Conservation (phyloP, 2,888 invertebrate species). For the Acronicta psi region DNA sequence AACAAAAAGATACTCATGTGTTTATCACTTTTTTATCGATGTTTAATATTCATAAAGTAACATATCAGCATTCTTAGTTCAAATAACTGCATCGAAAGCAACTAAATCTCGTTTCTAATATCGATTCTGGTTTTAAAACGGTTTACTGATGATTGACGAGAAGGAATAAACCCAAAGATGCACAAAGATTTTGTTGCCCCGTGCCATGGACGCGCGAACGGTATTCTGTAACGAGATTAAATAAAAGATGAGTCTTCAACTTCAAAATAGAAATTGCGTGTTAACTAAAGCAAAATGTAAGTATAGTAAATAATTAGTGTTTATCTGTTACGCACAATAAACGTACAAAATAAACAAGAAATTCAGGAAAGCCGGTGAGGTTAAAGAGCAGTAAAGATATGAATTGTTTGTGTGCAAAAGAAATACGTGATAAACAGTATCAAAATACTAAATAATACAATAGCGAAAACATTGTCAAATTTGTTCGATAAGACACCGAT, state of each 20-base stretch:
- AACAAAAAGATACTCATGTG: neutral
- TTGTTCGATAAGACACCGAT: constrained; percentile 6
- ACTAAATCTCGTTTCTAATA: constrained; percentile 7
- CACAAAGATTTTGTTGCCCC: too few species aligned
- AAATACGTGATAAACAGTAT: constrained; percentile 27
- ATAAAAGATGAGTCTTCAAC: too few species aligned
- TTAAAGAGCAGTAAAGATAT: constrained; percentile 29
- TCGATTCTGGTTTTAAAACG: constrained; percentile 11
- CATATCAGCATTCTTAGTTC: constrained; percentile 30
- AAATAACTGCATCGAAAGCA: constrained; percentile 23
- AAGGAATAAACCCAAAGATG: constrained; percentile 1
- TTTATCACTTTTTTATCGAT: constrained; percentile 2
- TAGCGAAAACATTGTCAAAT: constrained; percentile 18
- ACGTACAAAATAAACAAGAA: constrained; percentile 16
- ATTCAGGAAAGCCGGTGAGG: constrained; percentile 23
- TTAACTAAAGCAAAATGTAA: too few species aligned
- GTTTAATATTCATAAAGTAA: constrained; percentile 21
- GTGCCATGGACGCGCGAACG: constrained; percentile 5
- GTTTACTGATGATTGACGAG: constrained; percentile 18
- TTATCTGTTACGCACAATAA: constrained; percentile 11
- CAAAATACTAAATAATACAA: constrained; percentile 26
- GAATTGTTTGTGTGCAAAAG: constrained; percentile 29
- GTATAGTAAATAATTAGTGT: neutral
- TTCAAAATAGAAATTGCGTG: too few species aligned
- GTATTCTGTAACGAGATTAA: constrained; percentile 9